Conservation (phyloP, 2,797 vertebrate genomes). For the Taeniopygia guttata region DNA sequence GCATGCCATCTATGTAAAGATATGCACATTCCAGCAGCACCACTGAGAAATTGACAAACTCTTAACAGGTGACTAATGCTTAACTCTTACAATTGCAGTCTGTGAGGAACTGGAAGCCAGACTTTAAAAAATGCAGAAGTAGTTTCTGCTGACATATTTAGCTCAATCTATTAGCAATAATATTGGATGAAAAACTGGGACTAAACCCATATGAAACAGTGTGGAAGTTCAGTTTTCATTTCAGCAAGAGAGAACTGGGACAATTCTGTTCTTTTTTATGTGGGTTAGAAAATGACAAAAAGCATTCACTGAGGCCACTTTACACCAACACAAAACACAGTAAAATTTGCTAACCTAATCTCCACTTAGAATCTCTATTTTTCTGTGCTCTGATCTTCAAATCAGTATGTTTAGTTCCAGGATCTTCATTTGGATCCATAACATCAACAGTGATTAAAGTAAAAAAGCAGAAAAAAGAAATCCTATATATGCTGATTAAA, state of each 20-base stretch:
- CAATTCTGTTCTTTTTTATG: neutral
- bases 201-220: neutral
- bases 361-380: neutral
- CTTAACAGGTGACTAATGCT: neutral
- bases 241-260: neutral
- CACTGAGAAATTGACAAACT: neutral
- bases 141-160: neutral
- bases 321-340: neutral
- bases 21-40: neutral
- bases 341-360: neutral
- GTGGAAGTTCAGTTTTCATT: neutral
- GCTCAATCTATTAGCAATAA: neutral
- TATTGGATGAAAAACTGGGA: neutral
- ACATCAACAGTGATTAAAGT: neutral
- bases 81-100: neutral
- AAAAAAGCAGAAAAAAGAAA: neutral
- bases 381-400: neutral
- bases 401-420: neutral
- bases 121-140: conserved; percentile 1
- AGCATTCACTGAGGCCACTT: neutral
- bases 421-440: neutral
- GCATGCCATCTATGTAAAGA: neutral
- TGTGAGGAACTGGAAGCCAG: neutral
- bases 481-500: neutral
- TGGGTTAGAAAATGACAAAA: neutral